Evolutionary conservation across 2,797 vertebrate genomes (phyloP).

Genomic region (Chaenodraco wilsoni): DNA sequence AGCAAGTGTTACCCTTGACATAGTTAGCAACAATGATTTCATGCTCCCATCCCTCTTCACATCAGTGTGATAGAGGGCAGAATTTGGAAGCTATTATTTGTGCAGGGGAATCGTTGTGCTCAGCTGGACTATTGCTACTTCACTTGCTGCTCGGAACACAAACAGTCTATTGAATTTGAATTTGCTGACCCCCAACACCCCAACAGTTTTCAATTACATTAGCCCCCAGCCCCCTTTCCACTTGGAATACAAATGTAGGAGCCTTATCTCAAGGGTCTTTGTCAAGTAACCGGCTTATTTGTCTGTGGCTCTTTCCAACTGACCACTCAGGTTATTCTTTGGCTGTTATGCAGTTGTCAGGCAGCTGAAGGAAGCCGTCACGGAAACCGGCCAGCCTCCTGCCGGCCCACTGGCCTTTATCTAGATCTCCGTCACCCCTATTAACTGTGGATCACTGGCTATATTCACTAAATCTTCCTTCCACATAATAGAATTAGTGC

Average conservation of each 20-base stretch:
- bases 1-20: constrained; percentile 32
- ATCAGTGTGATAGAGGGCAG: constrained; percentile 41
- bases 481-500: constrained; percentile 76
- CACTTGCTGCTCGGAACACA: constrained; percentile 60
- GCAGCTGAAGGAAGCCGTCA: constrained; percentile 62
- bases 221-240: constrained; percentile 36
- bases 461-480: constrained; percentile 72
- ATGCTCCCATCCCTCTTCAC: constrained; percentile 37
- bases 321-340: constrained; percentile 53
- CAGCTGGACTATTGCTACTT: constrained; percentile 45
- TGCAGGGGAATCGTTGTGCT: constrained; percentile 43
- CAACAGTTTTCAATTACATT: constrained; percentile 75
- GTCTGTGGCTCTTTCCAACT: constrained; percentile 56
- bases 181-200: constrained; percentile 67
- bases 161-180: constrained; percentile 76
- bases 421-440: constrained; percentile 73
- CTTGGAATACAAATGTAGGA: constrained; percentile 71
- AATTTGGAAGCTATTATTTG: constrained; percentile 52
- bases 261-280: constrained; percentile 67
- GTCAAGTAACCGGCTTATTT: constrained; percentile 65
- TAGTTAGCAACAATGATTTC: constrained; percentile 50
- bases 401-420: constrained; percentile 52
- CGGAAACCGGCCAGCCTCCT: constrained; percentile 39
- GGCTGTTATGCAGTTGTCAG: constrained; percentile 59
- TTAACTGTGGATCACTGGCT: constrained; percentile 85